Conservation (phyloP, 2,797 vertebrate species). For the Enteromius unitaeniatus region DNA sequence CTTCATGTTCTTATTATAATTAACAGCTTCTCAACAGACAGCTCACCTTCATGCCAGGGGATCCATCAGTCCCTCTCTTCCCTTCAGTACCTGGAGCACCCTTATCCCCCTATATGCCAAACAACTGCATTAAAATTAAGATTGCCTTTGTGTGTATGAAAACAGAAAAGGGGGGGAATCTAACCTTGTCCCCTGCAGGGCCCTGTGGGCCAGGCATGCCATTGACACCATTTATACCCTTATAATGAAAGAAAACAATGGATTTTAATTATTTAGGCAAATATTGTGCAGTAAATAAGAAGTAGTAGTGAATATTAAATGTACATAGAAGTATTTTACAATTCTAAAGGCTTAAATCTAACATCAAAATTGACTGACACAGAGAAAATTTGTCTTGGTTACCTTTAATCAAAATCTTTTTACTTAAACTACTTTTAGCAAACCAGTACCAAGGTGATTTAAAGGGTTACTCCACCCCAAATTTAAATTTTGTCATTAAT, state of each 20-base stretch:
- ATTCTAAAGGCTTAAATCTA: background rate
- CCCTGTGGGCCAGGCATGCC: slow-evolving; percentile 84
- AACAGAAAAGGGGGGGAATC: background rate
- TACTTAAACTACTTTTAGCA: background rate
- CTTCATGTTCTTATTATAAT: background rate
- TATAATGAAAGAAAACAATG: slow-evolving; percentile 36
- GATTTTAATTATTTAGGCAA: background rate
- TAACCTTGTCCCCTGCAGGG: slow-evolving; percentile 83
- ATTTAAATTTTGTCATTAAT: no score
- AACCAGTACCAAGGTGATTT: background rate
- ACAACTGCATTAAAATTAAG: background rate
- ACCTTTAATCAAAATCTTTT: no score
- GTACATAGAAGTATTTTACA: background rate
- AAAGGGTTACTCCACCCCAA: no score
- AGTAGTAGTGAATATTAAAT: background rate
- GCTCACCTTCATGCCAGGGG: slow-evolving; percentile 85
- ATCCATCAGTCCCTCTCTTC: slow-evolving; percentile 83
- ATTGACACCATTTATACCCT: slow-evolving; percentile 86
- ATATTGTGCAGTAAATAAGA: background rate
- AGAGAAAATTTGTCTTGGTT: no score
- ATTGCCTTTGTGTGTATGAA: background rate
- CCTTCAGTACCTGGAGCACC: slow-evolving; percentile 79
- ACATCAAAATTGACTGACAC: background rate
- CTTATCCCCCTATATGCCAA: slow-evolving; percentile 82
- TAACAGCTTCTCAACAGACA: background rate